phyloP scores from a whole-genome alignment of 2,888 invertebrate species.

The Xanthia icteritia region DNA sequence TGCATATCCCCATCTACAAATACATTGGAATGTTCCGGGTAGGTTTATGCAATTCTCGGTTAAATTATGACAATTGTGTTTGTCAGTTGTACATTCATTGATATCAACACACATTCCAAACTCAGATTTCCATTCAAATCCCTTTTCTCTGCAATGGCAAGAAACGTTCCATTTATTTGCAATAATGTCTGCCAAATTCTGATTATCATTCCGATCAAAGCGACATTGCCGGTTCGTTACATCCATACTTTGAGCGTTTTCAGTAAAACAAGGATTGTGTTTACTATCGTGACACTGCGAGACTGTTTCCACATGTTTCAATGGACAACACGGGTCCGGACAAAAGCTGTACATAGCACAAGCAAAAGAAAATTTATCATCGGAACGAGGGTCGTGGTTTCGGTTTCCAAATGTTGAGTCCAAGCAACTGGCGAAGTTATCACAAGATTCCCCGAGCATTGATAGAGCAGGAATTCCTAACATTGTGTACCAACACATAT shows the following conservation, averaged over 20 bases:
- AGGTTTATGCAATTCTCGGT: conserved; percentile 91
- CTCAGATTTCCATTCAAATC: conserved; percentile 90
- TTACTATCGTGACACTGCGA: conserved; percentile 83
- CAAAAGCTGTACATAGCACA: conserved; percentile 92
- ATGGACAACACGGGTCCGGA: conserved; percentile 92
- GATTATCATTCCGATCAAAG: conserved; percentile 81
- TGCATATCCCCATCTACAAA: conserved; percentile 87
- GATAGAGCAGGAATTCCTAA: conserved; percentile 86
- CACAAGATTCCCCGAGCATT: conserved; percentile 90
- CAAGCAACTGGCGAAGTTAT: conserved; percentile 91
- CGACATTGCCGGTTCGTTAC: conserved; percentile 68
- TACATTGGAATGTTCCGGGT: conserved; percentile 86
- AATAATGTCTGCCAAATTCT: conserved; percentile 85
- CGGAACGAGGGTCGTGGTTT: conserved; percentile 90
- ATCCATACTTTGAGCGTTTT: conserved; percentile 68
- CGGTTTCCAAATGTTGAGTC: conserved; percentile 80
- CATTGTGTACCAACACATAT: conserved; percentile 93
- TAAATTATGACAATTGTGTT: conserved; percentile 80
- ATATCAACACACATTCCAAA: conserved; percentile 92
- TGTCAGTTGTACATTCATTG: conserved; percentile 89
- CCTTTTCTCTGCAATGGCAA: conserved; percentile 88
- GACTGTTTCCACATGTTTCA: conserved; percentile 81
- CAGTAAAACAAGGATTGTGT: conserved; percentile 89
- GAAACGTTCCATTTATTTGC: conserved; percentile 91
- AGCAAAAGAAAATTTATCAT: conserved; percentile 88